Evolutionary conservation across 2,797 vertebrate species (phyloP), one percentile per base, ranked within the genome.

Genomic region (Pantherophis alleghaniensis): DNA sequence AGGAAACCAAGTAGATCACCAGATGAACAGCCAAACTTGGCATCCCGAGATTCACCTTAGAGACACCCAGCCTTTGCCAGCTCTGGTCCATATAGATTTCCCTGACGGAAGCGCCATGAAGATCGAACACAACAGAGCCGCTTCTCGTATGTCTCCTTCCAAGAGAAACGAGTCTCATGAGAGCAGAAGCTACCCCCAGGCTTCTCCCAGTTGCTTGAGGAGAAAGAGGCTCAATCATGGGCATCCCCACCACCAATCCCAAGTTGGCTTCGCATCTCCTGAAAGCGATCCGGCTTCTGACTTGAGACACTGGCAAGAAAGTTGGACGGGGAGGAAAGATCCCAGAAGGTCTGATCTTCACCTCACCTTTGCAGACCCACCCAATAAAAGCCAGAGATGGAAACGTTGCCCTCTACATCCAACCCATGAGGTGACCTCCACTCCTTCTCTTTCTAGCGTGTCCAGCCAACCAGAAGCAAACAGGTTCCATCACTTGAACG

Each of bases 141-240:
- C 59, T 20, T 5, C 1, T 10, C 55, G 0, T 3, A 7, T 47
- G 1, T 9, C 28, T 32, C 24, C 79, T 11, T 37, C 42, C 20
- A 94, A 87, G 66, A 95, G 87, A 87, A 91, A 83, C 1, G 87
- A 93, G 59, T 57, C 93, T 6, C 94, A 10, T 1, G 14, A 66
- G 91, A 87, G 57, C 12, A 69, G 86, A 3, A 89, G 91, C 16
- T 59, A 60, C 60, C 24, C 55, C 59, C 22, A 59, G 1, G 10
- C 53, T 16, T 63, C 66, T 11, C 37, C 53, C 1, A 0, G 59
- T 2, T 24, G 7, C 26, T 2, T n/a, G 13, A 60, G n/a, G 1
- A 53, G 12, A n/a, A 20, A 20, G 60, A 83, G 42, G 28, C 42
- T 42, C 3, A 61, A 5, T 6, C n/a, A 1, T 32, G 18, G 24